These are phyloP conservation scores for Eupithecia subumbrata DNA, from an alignment of 2,888 invertebrate species.

Conservation along the genomic window DNA sequence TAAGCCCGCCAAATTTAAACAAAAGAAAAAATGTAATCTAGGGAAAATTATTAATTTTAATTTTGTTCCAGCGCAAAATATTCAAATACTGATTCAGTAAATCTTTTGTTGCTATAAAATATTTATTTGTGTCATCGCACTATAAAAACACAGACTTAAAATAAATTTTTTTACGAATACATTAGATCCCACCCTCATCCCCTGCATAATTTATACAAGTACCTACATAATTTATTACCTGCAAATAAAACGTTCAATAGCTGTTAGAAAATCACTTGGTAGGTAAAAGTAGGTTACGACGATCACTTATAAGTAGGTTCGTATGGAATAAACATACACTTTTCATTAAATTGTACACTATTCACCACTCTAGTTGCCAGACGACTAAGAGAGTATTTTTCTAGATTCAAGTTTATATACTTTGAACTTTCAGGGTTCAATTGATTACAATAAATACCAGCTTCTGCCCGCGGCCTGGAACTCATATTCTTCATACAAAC, in stretches of 20 bases:
- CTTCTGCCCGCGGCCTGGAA: not conserved
- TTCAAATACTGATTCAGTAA: not conserved
- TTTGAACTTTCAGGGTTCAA: slow-evolving; percentile 14
- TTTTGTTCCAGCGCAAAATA: not conserved
- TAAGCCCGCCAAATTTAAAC: slow-evolving; percentile 56
- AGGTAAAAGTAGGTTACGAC: not conserved
- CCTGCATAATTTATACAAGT: not conserved
- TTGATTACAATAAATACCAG: not conserved
- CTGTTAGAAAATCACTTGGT: not conserved
- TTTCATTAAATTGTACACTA: not conserved
- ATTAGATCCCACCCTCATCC: not conserved
- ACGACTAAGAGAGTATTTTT: slow-evolving; percentile 20
- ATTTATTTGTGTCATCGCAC: slow-evolving; percentile 24
- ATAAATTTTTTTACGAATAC: not conserved
- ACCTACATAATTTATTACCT: not conserved
- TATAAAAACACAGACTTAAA: not conserved
- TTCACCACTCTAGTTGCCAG: not conserved
- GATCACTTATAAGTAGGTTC: not conserved
- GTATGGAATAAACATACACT: not conserved
- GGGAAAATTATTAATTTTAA: slow-evolving; percentile 37
- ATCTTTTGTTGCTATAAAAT: not conserved
- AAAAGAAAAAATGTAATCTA: not conserved
- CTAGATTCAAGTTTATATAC: slow-evolving; percentile 16
- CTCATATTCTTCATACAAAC: not conserved
- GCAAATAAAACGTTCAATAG: not conserved